These are phyloP conservation scores for Ciconia stormi DNA, from an alignment of 2,113 vertebrate genomes.

Conservation along the genomic window DNA sequence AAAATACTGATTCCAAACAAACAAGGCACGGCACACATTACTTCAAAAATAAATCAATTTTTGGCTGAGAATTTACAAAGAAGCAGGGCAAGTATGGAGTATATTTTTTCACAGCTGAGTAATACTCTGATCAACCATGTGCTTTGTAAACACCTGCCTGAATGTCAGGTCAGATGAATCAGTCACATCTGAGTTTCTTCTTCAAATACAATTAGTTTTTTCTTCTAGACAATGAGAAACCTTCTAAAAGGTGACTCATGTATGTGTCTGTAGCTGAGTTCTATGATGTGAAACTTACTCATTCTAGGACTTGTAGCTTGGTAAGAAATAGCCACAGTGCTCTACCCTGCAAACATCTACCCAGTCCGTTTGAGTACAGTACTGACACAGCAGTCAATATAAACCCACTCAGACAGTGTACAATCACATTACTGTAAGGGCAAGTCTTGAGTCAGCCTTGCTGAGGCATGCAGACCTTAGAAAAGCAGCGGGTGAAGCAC, in stretches of 20 bases:
- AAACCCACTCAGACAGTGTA: accelerated
- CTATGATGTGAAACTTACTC: neutral
- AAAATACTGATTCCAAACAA: neutral
- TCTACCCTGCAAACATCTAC: neutral
- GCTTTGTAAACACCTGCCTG: slow-evolving; percentile 9
- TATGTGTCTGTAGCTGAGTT: neutral
- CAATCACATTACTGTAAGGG: neutral
- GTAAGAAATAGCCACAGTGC: neutral
- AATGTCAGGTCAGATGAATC: slow-evolving; percentile 57
- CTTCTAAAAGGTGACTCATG: neutral
- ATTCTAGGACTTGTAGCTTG: neutral
- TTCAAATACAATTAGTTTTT: neutral
- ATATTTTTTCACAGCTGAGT: slow-evolving; percentile 1
- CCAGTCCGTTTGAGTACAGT: neutral
- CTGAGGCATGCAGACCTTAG: neutral
- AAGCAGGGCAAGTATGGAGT: neutral
- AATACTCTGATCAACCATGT: slow-evolving; percentile 3
- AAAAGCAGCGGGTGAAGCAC: neutral
- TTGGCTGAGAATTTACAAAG: neutral
- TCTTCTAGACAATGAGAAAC: neutral
- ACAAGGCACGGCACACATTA: neutral
- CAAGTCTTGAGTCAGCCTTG: neutral
- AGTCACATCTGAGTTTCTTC: neutral
- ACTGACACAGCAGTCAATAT: neutral
- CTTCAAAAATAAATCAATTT: neutral